Conservation (phyloP, 2,888 invertebrate genomes). For the Antitype chi region DNA sequence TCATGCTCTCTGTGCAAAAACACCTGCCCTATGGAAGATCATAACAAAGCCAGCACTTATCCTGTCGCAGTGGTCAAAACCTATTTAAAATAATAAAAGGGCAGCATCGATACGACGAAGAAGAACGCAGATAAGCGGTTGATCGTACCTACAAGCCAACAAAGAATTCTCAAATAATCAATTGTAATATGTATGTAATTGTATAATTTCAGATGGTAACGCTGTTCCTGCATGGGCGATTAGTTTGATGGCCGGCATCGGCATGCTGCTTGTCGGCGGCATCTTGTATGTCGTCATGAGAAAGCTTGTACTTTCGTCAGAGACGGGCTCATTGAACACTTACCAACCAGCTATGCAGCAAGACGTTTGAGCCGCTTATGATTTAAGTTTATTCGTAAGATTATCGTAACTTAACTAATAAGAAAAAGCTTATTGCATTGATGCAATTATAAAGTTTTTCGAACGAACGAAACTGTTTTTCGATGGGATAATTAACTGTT, state of each 20-base stretch:
- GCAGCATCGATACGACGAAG: too few species aligned
- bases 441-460: background rate
- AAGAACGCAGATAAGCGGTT: too few species aligned
- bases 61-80: too few species aligned
- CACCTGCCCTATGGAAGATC: too few species aligned
- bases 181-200: background rate
- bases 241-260: conserved; percentile 92
- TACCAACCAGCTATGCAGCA: conserved; percentile 91
- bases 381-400: conserved; percentile 52
- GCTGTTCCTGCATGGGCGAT: conserved; percentile 95
- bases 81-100: too few species aligned
- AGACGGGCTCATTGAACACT: conserved; percentile 85
- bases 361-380: conserved; percentile 77
- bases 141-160: too few species aligned
- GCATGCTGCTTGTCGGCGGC: conserved; percentile 93
- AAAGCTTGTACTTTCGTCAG: conserved; percentile 92
- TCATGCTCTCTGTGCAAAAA: too few species aligned
- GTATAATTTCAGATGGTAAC: conserved; percentile 90
- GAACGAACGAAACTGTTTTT: conserved; percentile 42
- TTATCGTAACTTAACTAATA: conserved; percentile 26
- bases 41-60: too few species aligned
- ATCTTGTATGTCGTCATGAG: conserved; percentile 92
- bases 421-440: background rate
- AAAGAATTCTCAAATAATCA: background rate
- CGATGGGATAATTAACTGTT: conserved; percentile 3